Evolutionary conservation across 2,113 vertebrate genomes (phyloP).

Genomic region (Varanus komodoensis): DNA sequence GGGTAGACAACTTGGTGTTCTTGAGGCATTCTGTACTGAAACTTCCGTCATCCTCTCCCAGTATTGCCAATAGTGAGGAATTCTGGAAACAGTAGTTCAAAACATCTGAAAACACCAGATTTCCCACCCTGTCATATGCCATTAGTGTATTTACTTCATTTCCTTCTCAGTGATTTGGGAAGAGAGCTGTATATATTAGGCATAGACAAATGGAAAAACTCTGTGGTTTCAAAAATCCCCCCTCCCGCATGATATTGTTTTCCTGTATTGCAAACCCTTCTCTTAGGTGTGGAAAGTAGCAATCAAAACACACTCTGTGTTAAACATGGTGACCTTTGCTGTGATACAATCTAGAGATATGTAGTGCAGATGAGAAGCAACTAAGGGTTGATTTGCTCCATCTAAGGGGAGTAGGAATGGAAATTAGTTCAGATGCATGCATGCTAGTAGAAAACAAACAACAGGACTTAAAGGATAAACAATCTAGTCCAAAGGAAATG

Average conservation of each 20-base stretch:
- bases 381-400: not conserved
- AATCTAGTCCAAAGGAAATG: constrained; percentile 7
- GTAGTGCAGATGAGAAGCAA: accelerated
- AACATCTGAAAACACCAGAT: no score
- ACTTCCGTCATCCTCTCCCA: no score
- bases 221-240: not conserved
- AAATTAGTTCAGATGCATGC: constrained; percentile 6
- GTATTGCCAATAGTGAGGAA: no score
- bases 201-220: not conserved
- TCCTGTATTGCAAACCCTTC: not conserved
- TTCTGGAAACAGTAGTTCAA: no score
- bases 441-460: constrained; percentile 27
- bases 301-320: not conserved
- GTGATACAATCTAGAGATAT: accelerated
- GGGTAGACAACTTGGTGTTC: no score
- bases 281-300: not conserved
- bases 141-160: not conserved
- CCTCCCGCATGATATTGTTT: not conserved
- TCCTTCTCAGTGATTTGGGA: no score
- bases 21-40: not conserved
- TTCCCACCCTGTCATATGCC: not conserved
- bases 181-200: not conserved
- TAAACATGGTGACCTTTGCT: constrained; percentile 1
- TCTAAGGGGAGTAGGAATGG: not conserved
- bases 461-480: constrained; percentile 20